Evolutionary conservation across 1,140 invertebrate species (phyloP), one percentile per base, ranked within the genome.

Genomic region (Aleiodes sp.): DNA sequence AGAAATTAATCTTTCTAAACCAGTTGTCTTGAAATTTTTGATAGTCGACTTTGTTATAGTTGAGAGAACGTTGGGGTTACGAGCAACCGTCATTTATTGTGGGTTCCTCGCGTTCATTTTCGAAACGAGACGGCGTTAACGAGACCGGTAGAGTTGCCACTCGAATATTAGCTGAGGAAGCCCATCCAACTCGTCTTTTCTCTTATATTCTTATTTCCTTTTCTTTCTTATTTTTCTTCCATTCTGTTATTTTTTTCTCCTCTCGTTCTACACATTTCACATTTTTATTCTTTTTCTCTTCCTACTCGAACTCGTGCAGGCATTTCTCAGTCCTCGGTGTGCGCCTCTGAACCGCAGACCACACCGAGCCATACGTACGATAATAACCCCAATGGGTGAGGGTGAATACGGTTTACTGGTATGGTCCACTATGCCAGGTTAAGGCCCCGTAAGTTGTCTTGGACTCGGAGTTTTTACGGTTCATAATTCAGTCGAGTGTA

Each of bases 401-500:
- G 81, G 81, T 83, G 82, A 84, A 81, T 80, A 82, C 76, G 81
- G 80, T 83, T 56, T 83, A 82, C 78, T 75, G 46, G 68, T 70
- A 75, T 60, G 74, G 24, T 62, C 21, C 24, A 71, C 35, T 74
- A 74, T 69, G 56, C 65, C 52, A 28, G 66, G 78, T 77, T 76
- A 79, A 82, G 82, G 80, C 74, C 76, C 76, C 75, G 75, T 74
- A 78, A 80, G 77, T 78, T 78, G 75, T 71, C 73, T 52, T 75
- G 74, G 76, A 77, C 77, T 77, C 73, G 71, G 78, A 82, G 78
- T 82, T 84, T 85, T 85, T 84, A 85, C 83, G 83, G 81, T 85
- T 85, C 83, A 84, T 85, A 85, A 85, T 85, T 84, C 83, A 85
- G 81, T 68, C 78, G 80, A 83, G 83, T 82, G 76, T 84, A 84